Percentiles rank a stretch among this genome's conserved stretches.
Evolutionary conservation across 2,113 vertebrate genomes (phyloP).

Genomic region (Cyanoderma ruficeps): DNA sequence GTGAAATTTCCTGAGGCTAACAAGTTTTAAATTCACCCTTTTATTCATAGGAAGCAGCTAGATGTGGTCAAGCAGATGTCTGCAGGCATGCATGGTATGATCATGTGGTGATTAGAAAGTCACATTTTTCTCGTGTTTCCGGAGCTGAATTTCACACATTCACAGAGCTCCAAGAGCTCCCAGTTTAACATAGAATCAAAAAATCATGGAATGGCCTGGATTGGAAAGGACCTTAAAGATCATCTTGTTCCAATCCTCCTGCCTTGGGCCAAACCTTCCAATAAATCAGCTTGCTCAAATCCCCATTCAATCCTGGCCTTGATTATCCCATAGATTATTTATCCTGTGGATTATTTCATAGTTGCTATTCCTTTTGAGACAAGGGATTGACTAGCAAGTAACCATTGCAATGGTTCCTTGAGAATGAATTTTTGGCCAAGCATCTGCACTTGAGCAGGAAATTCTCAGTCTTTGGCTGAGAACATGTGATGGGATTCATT

Average conservation of each 20-base stretch:
- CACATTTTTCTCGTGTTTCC: conserved; percentile 41
- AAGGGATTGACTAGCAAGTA: background rate
- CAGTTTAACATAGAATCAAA: background rate
- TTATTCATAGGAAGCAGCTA: background rate
- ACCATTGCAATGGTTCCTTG: background rate
- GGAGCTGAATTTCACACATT: background rate
- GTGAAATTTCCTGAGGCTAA: background rate
- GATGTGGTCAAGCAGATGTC: conserved; percentile 5
- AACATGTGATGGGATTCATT: background rate
- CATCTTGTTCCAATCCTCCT: background rate
- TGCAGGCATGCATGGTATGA: background rate
- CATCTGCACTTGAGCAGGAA: background rate
- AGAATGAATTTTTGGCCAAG: background rate
- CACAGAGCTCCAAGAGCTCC: background rate
- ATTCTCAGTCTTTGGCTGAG: background rate
- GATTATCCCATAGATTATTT: background rate
- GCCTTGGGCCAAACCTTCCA: background rate
- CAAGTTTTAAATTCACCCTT: background rate
- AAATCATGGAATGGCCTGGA: background rate
- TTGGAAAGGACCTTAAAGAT: background rate
- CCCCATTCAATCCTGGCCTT: background rate
- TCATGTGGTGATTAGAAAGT: background rate
- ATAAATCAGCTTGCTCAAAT: background rate
- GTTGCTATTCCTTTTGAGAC: background rate
- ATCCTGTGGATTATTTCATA: background rate